phyloP scores from a whole-genome alignment of 2,888 invertebrate genomes.

The Cosmorhoe ocellata region DNA sequence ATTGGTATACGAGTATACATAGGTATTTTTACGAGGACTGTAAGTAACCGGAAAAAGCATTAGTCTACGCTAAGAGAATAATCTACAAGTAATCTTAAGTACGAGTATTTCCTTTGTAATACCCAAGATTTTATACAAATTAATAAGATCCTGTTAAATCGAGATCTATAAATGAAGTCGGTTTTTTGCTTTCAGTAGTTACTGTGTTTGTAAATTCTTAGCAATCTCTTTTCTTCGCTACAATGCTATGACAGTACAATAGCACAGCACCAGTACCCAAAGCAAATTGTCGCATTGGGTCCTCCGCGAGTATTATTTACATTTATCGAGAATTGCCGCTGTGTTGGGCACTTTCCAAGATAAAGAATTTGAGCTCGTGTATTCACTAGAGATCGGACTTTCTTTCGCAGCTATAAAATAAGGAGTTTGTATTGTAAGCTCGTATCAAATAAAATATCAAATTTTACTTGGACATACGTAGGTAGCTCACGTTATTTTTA shows the following conservation, averaged over 20 bases:
- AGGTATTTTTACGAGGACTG: too few relatives aligned
- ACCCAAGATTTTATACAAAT: too few relatives aligned
- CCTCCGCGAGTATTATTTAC: constrained; percentile 57
- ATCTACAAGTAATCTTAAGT: too few relatives aligned
- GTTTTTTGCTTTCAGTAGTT: too few relatives aligned
- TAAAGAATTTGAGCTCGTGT: constrained; percentile 44
- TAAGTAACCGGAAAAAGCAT: too few relatives aligned
- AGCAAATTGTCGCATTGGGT: constrained; percentile 59
- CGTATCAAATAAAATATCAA: constrained; percentile 5
- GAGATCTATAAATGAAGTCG: too few relatives aligned
- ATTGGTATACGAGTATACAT: too few relatives aligned
- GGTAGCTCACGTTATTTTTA: not conserved
- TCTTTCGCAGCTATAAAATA: constrained; percentile 22
- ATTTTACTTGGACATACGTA: not conserved
- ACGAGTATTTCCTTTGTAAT: too few relatives aligned
- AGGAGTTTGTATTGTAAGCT: constrained; percentile 4
- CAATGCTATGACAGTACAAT: constrained; percentile 32
- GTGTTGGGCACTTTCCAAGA: constrained; percentile 45
- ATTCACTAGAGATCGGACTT: constrained; percentile 34
- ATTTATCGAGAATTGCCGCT: constrained; percentile 59
- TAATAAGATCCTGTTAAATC: too few relatives aligned
- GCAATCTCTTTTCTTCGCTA: too few relatives aligned
- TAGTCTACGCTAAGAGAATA: too few relatives aligned
- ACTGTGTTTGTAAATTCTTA: too few relatives aligned
- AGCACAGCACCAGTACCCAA: constrained; percentile 54